phyloP scores from a whole-genome alignment of 2,797 vertebrate species.

The Apogon hyalosoma region DNA sequence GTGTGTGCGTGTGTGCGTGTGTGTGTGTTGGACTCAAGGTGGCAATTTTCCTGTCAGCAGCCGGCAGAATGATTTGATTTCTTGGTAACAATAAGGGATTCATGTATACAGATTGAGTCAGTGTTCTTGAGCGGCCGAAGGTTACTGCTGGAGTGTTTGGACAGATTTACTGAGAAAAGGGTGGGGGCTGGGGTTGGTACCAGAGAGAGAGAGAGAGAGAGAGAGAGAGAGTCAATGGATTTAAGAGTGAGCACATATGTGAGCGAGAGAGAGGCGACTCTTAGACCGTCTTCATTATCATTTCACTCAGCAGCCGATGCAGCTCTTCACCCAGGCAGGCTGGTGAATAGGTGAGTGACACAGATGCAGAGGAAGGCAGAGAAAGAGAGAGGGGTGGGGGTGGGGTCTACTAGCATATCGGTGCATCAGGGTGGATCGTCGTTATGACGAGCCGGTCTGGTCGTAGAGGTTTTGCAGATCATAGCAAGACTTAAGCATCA shows the following conservation, averaged over 20 bases:
- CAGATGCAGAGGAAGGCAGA: conserved; percentile 10
- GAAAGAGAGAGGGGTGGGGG: background rate
- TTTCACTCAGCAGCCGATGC: conserved; percentile 62
- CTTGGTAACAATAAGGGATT: conserved; percentile 72
- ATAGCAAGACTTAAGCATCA: conserved; percentile 36
- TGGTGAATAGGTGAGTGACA: conserved; percentile 54
- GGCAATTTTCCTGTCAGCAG: conserved; percentile 73
- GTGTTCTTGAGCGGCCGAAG: conserved; percentile 75
- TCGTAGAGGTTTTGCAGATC: conserved; percentile 34
- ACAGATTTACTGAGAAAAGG: conserved; percentile 59
- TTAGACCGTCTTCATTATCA: conserved; percentile 64
- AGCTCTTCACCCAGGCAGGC: conserved; percentile 43
- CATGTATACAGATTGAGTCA: conserved; percentile 72
- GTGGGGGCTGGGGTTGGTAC: background rate
- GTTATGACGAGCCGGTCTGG: conserved; percentile 36
- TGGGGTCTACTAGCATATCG: background rate
- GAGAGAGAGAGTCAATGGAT: background rate
- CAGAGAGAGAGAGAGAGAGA: background rate
- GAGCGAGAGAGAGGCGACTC: conserved; percentile 2
- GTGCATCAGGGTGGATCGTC: conserved; percentile 35
- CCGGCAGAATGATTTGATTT: conserved; percentile 74
- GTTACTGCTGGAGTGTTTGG: conserved; percentile 67
- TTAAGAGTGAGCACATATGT: background rate
- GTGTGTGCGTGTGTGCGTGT: conserved; percentile 26
- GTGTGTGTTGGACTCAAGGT: conserved; percentile 49